A percentile compares a stretch with the other conserved stretches of the same genome.
phyloP scores from a whole-genome alignment of 2,888 invertebrate genomes.

The Anagyrus pseudococci region DNA sequence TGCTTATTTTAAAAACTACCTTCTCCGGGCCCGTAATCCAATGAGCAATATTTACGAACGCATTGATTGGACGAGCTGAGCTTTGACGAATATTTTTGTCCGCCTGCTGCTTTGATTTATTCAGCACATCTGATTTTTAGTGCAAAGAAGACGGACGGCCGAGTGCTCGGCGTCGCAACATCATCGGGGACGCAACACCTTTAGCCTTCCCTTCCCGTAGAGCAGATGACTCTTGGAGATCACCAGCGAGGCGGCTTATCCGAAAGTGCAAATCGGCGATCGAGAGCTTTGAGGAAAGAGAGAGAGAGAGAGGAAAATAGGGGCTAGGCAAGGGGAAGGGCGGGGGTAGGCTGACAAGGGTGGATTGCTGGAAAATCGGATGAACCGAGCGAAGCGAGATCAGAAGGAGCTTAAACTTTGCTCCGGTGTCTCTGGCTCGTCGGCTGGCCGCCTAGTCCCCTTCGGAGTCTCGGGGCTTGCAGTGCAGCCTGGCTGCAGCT shows the following conservation, averaged over 20 bases:
- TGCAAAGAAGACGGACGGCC: too few relatives aligned
- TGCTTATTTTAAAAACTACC: too few relatives aligned
- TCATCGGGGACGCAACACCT: conserved; percentile 19
- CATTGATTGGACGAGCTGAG: too few relatives aligned
- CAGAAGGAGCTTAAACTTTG: conserved; percentile 36
- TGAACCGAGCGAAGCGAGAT: conserved; percentile 34
- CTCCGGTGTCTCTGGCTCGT: conserved; percentile 1
- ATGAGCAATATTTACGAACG: too few relatives aligned
- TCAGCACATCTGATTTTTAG: too few relatives aligned
- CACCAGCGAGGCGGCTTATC: conserved; percentile 34
- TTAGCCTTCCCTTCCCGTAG: conserved; percentile 12
- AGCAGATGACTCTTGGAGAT: neutral
- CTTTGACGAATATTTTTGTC: too few relatives aligned
- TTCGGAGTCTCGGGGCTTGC: conserved; percentile 8
- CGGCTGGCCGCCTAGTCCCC: neutral
- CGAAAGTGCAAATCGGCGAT: conserved; percentile 37
- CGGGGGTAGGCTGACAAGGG: conserved; percentile 14
- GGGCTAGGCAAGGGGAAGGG: too few relatives aligned
- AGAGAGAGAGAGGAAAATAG: too few relatives aligned
- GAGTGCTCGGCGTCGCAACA: too few relatives aligned
- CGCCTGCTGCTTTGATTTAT: too few relatives aligned
- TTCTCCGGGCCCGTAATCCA: too few relatives aligned
- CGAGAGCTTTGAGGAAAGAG: conserved; percentile 23
- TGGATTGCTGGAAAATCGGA: conserved; percentile 38
- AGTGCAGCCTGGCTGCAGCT: neutral